Evolutionary conservation across 2,888 invertebrate genomes (phyloP), one percentile per base, ranked within the genome.

Genomic region (Himalopsyche kuldschensis): DNA sequence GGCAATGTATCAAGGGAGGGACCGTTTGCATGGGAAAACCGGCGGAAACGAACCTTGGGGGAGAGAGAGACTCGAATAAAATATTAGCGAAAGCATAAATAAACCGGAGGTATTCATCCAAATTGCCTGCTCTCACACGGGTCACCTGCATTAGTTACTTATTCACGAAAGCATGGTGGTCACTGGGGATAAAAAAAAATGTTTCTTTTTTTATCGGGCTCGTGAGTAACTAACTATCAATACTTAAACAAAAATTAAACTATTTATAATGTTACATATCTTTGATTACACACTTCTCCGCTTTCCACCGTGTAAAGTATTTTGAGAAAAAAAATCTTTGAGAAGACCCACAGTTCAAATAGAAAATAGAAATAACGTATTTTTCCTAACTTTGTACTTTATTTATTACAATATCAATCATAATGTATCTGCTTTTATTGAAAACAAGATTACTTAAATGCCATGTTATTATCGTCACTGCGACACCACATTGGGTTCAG

Each of bases 31-130:
- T 78, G 78, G 79, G 82, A 75, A 77, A 84, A 80, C 55, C 82
- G 46, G 82, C 46, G 80, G 79, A 76, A 78, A 77, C 82, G 78
- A 82, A 82, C 81, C 82, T 82, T 80, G 46, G 24, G 84, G 84
- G 84, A 82, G 48, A 76, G 31, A 82, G 81, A 15, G 76, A 75
- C 47, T 41, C 46, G 81, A 80, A 84, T 84, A 84, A 84, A 75
- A 78, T 84, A 84, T 84, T 78, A 69, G 84, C 75, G 31, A 77
- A 81, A 79, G 75, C 80, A 84, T 84, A 84, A 84, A 82, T 82
- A 82, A 80, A 81, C 80, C 75, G 55, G 75, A 81, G 78, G 78
- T 80, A 82, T 78, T 84, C 82, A 82, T 78, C 75, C 75, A 80
- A 75, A 83, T 81, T 83, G 77, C 84, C 69, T 80, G 75, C 55